phyloP scores from a whole-genome alignment of 2,113 vertebrate genomes.

The Glaucidium brasilianum region DNA sequence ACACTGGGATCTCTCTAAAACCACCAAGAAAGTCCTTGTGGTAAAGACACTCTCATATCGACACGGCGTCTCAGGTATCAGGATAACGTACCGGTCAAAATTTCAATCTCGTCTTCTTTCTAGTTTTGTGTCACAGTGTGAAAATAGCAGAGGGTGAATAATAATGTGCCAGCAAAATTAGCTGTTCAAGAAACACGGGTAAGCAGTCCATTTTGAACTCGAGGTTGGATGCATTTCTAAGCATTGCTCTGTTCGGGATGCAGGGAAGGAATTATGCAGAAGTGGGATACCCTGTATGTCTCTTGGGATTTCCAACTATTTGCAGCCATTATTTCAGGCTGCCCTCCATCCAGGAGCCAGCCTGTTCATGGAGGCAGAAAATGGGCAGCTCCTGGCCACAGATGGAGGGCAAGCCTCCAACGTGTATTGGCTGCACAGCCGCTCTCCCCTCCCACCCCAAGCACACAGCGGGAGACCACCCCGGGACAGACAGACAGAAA shows the following conservation, averaged over 20 bases:
- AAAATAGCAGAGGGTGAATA: slow-evolving; percentile 44
- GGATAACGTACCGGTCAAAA: slow-evolving; percentile 46
- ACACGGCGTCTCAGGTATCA: slow-evolving; percentile 14
- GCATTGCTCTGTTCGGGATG: background rate
- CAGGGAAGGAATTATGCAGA: background rate
- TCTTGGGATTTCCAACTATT: background rate
- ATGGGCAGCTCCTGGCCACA: background rate
- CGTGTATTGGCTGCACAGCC: accelerated
- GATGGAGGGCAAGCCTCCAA: accelerated
- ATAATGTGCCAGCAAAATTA: slow-evolving; percentile 35
- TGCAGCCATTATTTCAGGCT: background rate
- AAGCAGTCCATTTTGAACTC: background rate
- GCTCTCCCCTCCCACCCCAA: background rate
- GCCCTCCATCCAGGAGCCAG: background rate
- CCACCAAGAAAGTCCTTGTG: slow-evolving; percentile 55
- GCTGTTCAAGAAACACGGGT: slow-evolving; percentile 29
- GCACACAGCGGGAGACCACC: background rate
- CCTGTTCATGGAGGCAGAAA: background rate
- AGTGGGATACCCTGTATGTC: background rate
- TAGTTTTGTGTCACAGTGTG: slow-evolving; percentile 50
- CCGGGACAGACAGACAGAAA: background rate
- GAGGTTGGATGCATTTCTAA: slow-evolving; percentile 5
- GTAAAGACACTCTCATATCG: slow-evolving; percentile 47
- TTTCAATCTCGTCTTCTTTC: slow-evolving; percentile 48
- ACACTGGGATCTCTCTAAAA: slow-evolving; percentile 62